Percentiles rank a stretch among this genome's conserved stretches.
These are phyloP conservation scores for Clarias gariepinus DNA, from an alignment of 2,113 vertebrate species.

Conservation along the genomic window DNA sequence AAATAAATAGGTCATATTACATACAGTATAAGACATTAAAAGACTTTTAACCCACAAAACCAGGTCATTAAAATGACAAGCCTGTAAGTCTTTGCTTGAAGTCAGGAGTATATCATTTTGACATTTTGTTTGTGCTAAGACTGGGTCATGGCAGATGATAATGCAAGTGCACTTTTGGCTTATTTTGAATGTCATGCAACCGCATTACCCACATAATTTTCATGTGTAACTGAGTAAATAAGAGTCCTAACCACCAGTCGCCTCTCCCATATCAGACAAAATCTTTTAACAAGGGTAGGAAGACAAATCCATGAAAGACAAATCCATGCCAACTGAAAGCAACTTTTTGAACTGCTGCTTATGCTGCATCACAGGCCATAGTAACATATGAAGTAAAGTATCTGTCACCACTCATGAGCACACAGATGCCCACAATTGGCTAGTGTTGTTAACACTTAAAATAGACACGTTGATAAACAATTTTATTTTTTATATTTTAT, in stretches of 20 bases:
- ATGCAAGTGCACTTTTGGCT: neutral
- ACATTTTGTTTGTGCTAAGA: neutral
- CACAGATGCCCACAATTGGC: neutral
- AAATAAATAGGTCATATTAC: neutral
- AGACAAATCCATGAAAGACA: neutral
- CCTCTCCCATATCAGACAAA: neutral
- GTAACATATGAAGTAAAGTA: neutral
- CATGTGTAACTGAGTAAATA: neutral
- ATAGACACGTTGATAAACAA: neutral
- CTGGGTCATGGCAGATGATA: neutral
- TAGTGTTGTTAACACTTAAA: neutral
- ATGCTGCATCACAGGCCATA: neutral
- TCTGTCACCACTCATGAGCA: neutral
- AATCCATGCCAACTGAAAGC: neutral
- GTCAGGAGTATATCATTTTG: neutral
- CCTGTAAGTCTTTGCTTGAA: neutral
- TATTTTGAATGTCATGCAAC: neutral
- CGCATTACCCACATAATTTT: neutral
- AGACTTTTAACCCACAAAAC: neutral
- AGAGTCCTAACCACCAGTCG: neutral
- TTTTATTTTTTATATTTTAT: neutral
- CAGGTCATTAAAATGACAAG: neutral
- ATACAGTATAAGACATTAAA: neutral
- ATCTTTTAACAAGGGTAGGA: neutral
- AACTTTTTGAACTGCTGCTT: neutral